These are phyloP conservation scores for Ctenopoma kingsleyae DNA, from an alignment of 2,797 vertebrate species.

Conservation along the genomic window DNA sequence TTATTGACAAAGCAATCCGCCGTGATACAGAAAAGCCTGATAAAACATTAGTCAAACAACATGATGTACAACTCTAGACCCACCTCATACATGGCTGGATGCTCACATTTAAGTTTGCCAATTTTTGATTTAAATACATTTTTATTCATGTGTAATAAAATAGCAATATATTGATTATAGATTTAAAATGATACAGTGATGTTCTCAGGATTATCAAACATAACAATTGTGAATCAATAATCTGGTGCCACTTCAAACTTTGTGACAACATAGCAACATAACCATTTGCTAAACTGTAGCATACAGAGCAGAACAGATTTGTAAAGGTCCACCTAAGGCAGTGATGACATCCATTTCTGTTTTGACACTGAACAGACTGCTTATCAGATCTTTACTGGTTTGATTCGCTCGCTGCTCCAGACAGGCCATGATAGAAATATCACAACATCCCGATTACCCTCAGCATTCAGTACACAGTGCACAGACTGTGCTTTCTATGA, in stretches of 20 bases:
- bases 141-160: conserved; percentile 7
- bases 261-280: conserved; percentile 16
- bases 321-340: conserved; percentile 60
- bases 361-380: conserved; percentile 68
- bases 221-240: conserved; percentile 2
- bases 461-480: conserved; percentile 73
- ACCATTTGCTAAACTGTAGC: conserved; percentile 38
- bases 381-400: conserved; percentile 75
- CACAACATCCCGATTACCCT: conserved; percentile 80
- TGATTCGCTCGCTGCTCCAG: conserved; percentile 72
- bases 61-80: conserved; percentile 64
- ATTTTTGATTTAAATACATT: conserved; percentile 10
- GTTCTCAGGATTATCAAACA: conserved; percentile 10
- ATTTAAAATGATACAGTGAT: not conserved
- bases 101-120: conserved; percentile 1
- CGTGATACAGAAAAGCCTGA: conserved; percentile 91
- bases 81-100: conserved; percentile 16
- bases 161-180: not conserved
- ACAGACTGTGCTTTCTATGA: conserved; percentile 75
- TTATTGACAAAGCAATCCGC: conserved; percentile 98
- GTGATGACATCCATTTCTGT: conserved; percentile 74
- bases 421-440: conserved; percentile 83
- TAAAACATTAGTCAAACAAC: conserved; percentile 90
- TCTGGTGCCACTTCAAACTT: conserved; percentile 39
- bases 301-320: conserved; percentile 56